Evolutionary conservation across 2,113 vertebrate species (phyloP), one percentile per base, ranked within the genome.

Genomic region (Marmota flaviventris): DNA sequence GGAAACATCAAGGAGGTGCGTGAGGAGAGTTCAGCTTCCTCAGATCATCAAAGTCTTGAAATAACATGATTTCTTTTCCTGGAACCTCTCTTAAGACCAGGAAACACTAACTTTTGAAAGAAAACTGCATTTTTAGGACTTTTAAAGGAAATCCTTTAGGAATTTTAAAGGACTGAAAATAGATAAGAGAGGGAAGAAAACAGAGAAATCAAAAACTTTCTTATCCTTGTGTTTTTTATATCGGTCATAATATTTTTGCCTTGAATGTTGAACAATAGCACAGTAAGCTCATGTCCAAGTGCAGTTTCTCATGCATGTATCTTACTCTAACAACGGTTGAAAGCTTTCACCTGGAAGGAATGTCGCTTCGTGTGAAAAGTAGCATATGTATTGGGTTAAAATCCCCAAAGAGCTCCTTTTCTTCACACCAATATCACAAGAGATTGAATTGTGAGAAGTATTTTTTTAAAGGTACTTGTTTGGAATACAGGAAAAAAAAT

Each of bases 261-360:
- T 98, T 98, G 98, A 93, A 87, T 97, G 98, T 98, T 98, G 98
- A 99, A 98, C 98, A 97, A 98, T 98, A 98, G 98, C 98, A 97
- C 98, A 98, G 98, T 98, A 98, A 97, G n/a, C 98, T 98, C 97
- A 98, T 97, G 98, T 98, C 98, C 99, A 99, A 99, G 98, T 85
- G 91, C 93, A 34, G 16, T 97, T 93, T 95, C 97, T 98, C 97
- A 96, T 98, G 98, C 98, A 97, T 98, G 98, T 97, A 98, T 98
- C 98, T 98, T 99, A 98, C 98, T 99, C 98, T 96, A 97, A 96
- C 96, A 97, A 91, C 93, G 97, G 97, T 9, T 97, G 97, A 95
- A 98, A 96, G 93, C 98, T 98, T 98, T 96, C 97, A 98, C 97
- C 97, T 97, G 91, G 98, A 97, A 98, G 97, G 97, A 98, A 97